These are phyloP conservation scores for Perca fluviatilis DNA, from an alignment of 2,113 vertebrate species.

Conservation along the genomic window DNA sequence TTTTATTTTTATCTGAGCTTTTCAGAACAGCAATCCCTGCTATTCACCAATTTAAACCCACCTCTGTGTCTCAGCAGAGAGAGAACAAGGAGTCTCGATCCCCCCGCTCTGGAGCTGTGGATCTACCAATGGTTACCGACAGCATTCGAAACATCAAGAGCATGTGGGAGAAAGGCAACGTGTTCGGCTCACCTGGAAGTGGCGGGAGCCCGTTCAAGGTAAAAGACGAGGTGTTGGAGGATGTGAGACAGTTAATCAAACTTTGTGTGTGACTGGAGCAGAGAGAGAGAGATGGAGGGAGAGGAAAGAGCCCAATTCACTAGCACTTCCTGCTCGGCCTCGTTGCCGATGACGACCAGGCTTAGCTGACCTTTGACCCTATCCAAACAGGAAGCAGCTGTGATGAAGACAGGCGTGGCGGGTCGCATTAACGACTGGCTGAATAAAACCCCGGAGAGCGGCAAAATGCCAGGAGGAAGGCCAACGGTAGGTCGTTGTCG, in stretches of 20 bases:
- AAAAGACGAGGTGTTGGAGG: neutral
- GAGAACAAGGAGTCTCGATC: slow-evolving; percentile 89
- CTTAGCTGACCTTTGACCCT: slow-evolving; percentile 70
- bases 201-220: slow-evolving; percentile 92
- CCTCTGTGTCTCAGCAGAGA: slow-evolving; percentile 70
- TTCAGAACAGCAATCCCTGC: neutral
- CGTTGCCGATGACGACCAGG: slow-evolving; percentile 38
- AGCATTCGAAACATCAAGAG: slow-evolving; percentile 97
- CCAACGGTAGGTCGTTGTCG: slow-evolving; percentile 88
- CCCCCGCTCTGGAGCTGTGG: slow-evolving; percentile 87
- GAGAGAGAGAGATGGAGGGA: slow-evolving; percentile 15
- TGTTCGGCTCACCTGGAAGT: slow-evolving; percentile 87
- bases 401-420: slow-evolving; percentile 96
- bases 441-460: slow-evolving; percentile 95
- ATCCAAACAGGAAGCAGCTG: slow-evolving; percentile 92
- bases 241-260: neutral
- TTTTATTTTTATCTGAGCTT: neutral
- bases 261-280: neutral
- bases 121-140: slow-evolving; percentile 92
- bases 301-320: slow-evolving; percentile 51
- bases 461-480: slow-evolving; percentile 90
- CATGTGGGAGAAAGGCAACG: slow-evolving; percentile 98
- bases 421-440: slow-evolving; percentile 99
- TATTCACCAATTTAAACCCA: slow-evolving; percentile 5
- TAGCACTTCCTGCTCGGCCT: slow-evolving; percentile 60